Evolutionary conservation across 2,888 invertebrate species (phyloP).

Genomic region (Ophion costatus): DNA sequence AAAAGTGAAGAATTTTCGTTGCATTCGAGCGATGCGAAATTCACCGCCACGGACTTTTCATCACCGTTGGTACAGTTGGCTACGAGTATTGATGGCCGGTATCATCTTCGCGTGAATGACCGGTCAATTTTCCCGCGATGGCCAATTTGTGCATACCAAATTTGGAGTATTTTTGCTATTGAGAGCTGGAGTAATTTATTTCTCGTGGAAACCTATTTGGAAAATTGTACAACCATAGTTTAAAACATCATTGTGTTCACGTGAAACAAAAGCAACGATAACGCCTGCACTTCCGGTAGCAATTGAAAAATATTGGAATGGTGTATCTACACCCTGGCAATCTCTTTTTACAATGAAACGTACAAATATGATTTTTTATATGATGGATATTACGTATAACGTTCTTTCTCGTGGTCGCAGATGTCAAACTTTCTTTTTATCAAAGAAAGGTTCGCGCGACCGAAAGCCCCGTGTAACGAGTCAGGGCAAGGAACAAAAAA

Average conservation of each 20-base stretch:
- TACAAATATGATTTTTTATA: constrained; percentile 47
- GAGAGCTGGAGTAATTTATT: neutral
- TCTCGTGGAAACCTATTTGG: neutral
- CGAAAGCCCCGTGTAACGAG: neutral
- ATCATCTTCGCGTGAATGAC: no score
- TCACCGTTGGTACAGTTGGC: neutral
- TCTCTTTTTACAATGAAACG: constrained; percentile 29
- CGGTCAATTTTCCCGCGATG: no score
- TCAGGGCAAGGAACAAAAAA: neutral
- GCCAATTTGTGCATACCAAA: no score
- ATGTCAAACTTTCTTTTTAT: constrained; percentile 15
- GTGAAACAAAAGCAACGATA: neutral
- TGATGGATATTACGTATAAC: neutral
- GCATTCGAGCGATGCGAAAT: no score
- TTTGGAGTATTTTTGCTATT: neutral
- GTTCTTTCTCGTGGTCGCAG: constrained; percentile 5
- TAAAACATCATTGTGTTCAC: neutral
- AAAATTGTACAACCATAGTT: neutral
- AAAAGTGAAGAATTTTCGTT: no score
- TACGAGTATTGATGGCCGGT: neutral
- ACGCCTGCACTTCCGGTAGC: neutral
- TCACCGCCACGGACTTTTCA: neutral
- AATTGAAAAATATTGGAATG: neutral
- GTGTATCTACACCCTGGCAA: constrained; percentile 10
- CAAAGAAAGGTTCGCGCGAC: neutral